Evolutionary conservation across 1,140 invertebrate species (phyloP).

Genomic region (Reticulitermes speratus): DNA sequence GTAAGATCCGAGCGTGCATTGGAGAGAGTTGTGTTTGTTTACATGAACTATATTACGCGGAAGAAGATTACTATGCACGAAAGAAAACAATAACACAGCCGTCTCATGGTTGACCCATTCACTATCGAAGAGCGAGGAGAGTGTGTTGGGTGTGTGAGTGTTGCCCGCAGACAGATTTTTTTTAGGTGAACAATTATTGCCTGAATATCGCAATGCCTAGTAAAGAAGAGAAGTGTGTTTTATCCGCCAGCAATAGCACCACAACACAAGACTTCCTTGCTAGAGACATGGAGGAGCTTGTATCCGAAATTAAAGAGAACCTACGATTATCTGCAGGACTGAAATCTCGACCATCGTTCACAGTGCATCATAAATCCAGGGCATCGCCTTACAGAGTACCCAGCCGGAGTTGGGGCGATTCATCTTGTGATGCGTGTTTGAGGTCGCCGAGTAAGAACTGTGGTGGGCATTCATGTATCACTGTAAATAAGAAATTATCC

Average conservation of each 20-base stretch:
- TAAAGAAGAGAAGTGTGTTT: slow-evolving; percentile 43
- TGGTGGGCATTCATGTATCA: slow-evolving; percentile 38
- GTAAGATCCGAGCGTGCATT: neutral
- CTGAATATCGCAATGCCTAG: slow-evolving; percentile 42
- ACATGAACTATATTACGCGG: slow-evolving; percentile 37
- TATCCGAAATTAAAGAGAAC: slow-evolving; percentile 69
- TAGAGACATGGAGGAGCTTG: slow-evolving; percentile 63
- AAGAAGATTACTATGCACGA: slow-evolving; percentile 25
- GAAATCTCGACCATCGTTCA: slow-evolving; percentile 50
- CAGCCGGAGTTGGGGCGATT: slow-evolving; percentile 50
- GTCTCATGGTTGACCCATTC: slow-evolving; percentile 38
- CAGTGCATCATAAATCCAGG: slow-evolving; percentile 48
- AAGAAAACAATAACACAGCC: slow-evolving; percentile 40
- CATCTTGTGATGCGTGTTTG: slow-evolving; percentile 47
- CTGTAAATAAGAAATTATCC: slow-evolving; percentile 33
- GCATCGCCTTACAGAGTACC: slow-evolving; percentile 63
- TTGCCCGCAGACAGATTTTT: neutral
- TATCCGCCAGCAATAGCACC: slow-evolving; percentile 35
- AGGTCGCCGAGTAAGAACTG: slow-evolving; percentile 35
- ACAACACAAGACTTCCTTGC: slow-evolving; percentile 50
- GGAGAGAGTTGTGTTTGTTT: slow-evolving; percentile 33
- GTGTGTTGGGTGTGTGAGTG: neutral
- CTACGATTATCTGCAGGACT: slow-evolving; percentile 52
- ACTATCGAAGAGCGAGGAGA: slow-evolving; percentile 28
- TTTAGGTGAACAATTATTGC: neutral